phyloP scores from a whole-genome alignment of 2,113 vertebrate genomes.

The Patagioenas fasciata region DNA sequence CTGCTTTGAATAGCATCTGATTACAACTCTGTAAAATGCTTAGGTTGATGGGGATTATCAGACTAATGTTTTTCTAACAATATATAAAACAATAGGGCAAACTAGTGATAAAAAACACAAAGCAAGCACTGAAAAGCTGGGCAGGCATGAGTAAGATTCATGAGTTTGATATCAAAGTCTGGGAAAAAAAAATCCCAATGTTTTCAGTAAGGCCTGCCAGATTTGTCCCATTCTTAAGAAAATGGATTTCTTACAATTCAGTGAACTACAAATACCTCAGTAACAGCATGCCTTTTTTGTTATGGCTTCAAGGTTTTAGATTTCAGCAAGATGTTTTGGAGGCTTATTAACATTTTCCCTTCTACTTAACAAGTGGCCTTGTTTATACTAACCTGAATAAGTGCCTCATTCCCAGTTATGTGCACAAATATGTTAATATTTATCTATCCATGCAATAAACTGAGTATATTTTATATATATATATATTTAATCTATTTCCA shows the following conservation, averaged over 20 bases:
- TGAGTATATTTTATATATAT: slow-evolving; percentile 66
- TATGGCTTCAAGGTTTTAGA: slow-evolving; percentile 27
- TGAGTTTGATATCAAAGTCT: neutral
- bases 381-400: slow-evolving; percentile 60
- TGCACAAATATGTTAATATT: slow-evolving; percentile 73
- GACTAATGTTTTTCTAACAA: neutral
- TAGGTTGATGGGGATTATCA: neutral
- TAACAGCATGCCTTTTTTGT: neutral
- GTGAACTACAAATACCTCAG: neutral
- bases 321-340: slow-evolving; percentile 31
- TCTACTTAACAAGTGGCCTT: slow-evolving; percentile 28
- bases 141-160: neutral
- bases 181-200: neutral
- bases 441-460: slow-evolving; percentile 72
- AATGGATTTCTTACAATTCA: slow-evolving; percentile 16
- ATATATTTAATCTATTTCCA: slow-evolving; percentile 65
- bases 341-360: slow-evolving; percentile 40
- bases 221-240: slow-evolving; percentile 31
- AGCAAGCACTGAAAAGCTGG: neutral
- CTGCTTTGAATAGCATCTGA: neutral
- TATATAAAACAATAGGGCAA: neutral
- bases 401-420: slow-evolving; percentile 33
- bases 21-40: neutral
- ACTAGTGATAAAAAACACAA: neutral
- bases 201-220: neutral